phyloP scores from a whole-genome alignment of 2,113 vertebrate genomes.

The Pimephales promelas region DNA sequence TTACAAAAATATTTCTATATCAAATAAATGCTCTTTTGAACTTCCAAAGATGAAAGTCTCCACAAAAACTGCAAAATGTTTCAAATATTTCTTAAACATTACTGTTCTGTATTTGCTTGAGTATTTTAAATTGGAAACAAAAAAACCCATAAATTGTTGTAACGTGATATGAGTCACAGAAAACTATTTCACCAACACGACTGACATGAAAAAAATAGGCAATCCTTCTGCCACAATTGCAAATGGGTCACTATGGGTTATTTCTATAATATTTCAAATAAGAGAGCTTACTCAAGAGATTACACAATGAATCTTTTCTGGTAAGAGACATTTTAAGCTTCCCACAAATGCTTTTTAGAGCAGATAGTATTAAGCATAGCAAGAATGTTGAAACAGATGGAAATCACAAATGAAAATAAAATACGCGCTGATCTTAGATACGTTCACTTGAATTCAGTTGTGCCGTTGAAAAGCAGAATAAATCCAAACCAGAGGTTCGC shows the following conservation, averaged over 20 bases:
- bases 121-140: not conserved
- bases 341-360: not conserved
- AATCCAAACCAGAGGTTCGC: slow-evolving; percentile 6
- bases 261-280: slow-evolving; percentile 27
- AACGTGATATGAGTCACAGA: not conserved
- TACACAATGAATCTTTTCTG: slow-evolving; percentile 40
- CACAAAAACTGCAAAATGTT: no score
- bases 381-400: not conserved
- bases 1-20: no score
- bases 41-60: no score
- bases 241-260: slow-evolving; percentile 26
- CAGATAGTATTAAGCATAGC: not conserved
- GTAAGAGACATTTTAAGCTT: slow-evolving; percentile 23
- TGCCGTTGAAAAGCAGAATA: not conserved
- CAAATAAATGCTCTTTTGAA: no score
- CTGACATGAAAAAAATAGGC: not conserved
- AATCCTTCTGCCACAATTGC: not conserved
- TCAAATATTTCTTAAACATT: no score
- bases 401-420: not conserved
- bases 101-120: no score
- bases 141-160: no score
- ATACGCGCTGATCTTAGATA: not conserved
- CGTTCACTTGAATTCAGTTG: not conserved
- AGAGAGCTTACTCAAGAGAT: slow-evolving; percentile 45
- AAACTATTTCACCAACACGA: not conserved